These are phyloP conservation scores for Lasaia peninsularis DNA, from an alignment of 1,140 invertebrate genomes.

Conservation along the genomic window DNA sequence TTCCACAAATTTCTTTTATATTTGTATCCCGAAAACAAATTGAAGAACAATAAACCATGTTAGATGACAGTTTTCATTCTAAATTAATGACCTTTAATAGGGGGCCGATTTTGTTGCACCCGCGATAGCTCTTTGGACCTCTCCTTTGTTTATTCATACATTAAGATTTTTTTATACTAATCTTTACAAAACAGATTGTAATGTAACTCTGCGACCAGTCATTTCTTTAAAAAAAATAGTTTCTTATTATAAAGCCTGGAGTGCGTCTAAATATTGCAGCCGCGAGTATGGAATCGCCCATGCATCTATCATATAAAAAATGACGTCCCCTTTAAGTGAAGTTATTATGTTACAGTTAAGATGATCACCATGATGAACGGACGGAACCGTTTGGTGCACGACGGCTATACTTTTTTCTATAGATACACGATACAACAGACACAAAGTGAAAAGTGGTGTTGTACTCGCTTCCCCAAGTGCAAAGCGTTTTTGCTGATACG, in stretches of 20 bases:
- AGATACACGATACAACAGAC: conserved; percentile 30
- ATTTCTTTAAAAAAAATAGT: background rate
- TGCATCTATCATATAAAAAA: too few relatives aligned
- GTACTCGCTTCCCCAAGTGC: conserved; percentile 42
- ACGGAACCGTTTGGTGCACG: conserved; percentile 26
- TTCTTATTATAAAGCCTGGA: background rate
- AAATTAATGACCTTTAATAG: background rate
- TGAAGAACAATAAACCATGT: background rate
- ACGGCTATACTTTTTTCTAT: conserved; percentile 44
- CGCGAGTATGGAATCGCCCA: background rate
- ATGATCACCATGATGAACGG: conserved; percentile 35
- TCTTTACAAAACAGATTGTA: background rate
- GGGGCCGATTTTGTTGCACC: background rate
- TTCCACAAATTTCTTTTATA: too few relatives aligned
- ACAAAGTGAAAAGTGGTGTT: conserved; percentile 41
- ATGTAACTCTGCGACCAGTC: background rate
- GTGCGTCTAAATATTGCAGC: background rate
- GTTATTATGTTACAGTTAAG: conserved; percentile 31
- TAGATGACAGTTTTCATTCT: conserved; percentile 2
- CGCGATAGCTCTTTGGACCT: background rate
- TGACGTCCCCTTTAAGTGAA: too few relatives aligned
- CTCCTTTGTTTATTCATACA: background rate
- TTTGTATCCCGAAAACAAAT: background rate
- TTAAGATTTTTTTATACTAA: background rate
- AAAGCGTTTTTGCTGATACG: conserved; percentile 33